A percentile compares a stretch with the other conserved stretches of the same genome.
These are phyloP conservation scores for Phycodurus eques DNA, from an alignment of 2,113 vertebrate genomes.

Conservation along the genomic window DNA sequence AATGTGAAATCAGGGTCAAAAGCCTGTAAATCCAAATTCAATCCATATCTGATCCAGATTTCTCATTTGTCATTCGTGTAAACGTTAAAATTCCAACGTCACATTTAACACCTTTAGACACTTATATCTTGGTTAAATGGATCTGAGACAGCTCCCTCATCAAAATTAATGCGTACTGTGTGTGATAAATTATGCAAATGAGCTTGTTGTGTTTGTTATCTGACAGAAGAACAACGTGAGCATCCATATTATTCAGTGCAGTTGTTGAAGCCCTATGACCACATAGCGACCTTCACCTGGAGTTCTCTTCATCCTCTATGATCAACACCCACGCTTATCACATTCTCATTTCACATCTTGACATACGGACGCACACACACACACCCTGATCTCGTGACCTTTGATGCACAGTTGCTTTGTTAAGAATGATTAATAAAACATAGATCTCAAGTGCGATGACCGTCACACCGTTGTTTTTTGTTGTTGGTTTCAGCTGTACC, in stretches of 20 bases:
- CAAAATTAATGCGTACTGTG: not conserved
- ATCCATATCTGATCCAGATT: not conserved
- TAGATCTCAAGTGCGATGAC: constrained; percentile 39
- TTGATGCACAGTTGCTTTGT: constrained; percentile 27
- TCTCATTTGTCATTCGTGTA: not conserved
- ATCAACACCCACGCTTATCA: constrained; percentile 44
- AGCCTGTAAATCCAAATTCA: too few relatives aligned
- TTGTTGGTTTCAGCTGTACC: constrained; percentile 82
- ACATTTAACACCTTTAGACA: not conserved
- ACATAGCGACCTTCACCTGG: constrained; percentile 32
- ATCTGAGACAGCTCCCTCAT: not conserved
- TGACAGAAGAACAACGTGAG: constrained; percentile 10
- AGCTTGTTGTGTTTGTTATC: constrained; percentile 26
- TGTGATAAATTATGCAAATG: constrained; percentile 63
- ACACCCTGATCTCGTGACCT: constrained; percentile 42
- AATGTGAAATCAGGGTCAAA: too few relatives aligned
- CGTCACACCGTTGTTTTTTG: constrained; percentile 32
- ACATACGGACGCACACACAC: constrained; percentile 17
- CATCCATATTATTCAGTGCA: constrained; percentile 19
- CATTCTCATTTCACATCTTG: constrained; percentile 37
- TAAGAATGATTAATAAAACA: constrained; percentile 54
- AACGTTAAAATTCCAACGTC: not conserved
- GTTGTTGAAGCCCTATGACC: not conserved
- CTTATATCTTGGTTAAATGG: not conserved
- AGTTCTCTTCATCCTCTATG: constrained; percentile 46